Percentiles rank a stretch among this genome's conserved stretches.
These are phyloP conservation scores for Mesorhabditis spiculigera DNA, from an alignment of 2,888 invertebrate species.

Conservation along the genomic window DNA sequence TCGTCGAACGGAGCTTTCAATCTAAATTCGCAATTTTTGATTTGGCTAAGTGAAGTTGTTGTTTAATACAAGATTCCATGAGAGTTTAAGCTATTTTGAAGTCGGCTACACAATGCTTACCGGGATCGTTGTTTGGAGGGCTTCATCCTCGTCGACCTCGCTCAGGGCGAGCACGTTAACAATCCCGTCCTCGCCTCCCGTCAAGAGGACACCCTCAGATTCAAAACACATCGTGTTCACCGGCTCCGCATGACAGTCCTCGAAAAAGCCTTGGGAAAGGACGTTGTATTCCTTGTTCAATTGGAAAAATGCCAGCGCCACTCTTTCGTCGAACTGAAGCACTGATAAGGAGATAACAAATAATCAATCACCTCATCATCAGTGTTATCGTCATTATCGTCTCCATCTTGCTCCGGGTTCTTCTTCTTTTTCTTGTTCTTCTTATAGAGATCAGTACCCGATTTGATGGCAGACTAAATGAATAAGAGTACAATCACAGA, in stretches of 20 bases:
- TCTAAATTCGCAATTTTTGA: not conserved
- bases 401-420: not conserved
- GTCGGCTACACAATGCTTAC: not conserved
- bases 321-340: constrained; percentile 4
- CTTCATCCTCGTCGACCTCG: constrained; percentile 4
- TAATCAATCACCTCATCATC: not conserved
- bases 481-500: not conserved
- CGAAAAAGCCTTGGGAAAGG: not conserved
- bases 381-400: not conserved
- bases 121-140: constrained; percentile 1
- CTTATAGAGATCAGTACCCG: not conserved
- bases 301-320: not conserved
- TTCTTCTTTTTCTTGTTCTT: not conserved
- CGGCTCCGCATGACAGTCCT: not conserved
- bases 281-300: not conserved
- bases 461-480: not conserved
- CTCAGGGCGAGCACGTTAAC: not conserved
- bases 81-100: no score
- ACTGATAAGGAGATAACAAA: not conserved
- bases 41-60: not conserved
- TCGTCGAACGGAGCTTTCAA: not conserved
- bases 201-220: not conserved
- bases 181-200: not conserved
- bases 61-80: not conserved
- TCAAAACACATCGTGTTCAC: not conserved